A percentile compares a stretch with the other conserved stretches of the same genome.
These are phyloP conservation scores for Drosophila bocki DNA, from an alignment of 1,140 invertebrate species.

Conservation along the genomic window DNA sequence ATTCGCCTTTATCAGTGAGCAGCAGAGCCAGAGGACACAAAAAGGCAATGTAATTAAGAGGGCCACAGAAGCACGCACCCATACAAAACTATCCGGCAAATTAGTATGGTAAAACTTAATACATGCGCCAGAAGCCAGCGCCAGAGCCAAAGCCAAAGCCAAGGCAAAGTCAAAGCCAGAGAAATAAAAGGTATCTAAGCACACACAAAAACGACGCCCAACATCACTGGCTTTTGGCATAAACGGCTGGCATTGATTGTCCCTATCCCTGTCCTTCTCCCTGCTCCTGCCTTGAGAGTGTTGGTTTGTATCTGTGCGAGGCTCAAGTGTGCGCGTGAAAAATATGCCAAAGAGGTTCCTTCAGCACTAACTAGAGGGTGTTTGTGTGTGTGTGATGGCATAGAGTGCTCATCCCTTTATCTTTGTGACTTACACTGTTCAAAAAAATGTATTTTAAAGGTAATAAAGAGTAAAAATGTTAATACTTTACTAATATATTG, in stretches of 20 bases:
- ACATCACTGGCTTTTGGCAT: conserved; percentile 66
- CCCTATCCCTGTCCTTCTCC: background rate
- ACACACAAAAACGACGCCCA: conserved; percentile 30
- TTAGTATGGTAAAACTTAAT: conserved; percentile 79
- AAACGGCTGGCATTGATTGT: conserved; percentile 75
- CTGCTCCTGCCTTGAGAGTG: background rate
- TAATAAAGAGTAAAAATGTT: background rate
- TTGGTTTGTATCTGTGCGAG: conserved; percentile 8
- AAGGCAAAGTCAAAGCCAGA: conserved; percentile 35
- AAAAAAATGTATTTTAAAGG: background rate
- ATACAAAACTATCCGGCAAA: conserved; percentile 65
- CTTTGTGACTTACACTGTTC: background rate
- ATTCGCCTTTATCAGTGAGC: conserved; percentile 31
- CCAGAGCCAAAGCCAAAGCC: conserved; percentile 7
- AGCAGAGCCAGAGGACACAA: conserved; percentile 44
- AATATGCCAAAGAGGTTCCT: conserved; percentile 54
- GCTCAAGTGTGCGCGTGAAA: conserved; percentile 52
- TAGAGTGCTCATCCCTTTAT: conserved; percentile 18
- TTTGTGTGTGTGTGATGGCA: background rate
- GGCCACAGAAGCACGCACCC: conserved; percentile 40
- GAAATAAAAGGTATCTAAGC: conserved; percentile 46
- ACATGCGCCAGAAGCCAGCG: conserved; percentile 49
- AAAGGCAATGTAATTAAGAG: conserved; percentile 74
- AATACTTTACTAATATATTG: background rate
- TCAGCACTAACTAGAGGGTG: background rate